Evolutionary conservation across 2,888 invertebrate species (phyloP), one percentile per base, ranked within the genome.

Genomic region (Lasioglossum vierecki): DNA sequence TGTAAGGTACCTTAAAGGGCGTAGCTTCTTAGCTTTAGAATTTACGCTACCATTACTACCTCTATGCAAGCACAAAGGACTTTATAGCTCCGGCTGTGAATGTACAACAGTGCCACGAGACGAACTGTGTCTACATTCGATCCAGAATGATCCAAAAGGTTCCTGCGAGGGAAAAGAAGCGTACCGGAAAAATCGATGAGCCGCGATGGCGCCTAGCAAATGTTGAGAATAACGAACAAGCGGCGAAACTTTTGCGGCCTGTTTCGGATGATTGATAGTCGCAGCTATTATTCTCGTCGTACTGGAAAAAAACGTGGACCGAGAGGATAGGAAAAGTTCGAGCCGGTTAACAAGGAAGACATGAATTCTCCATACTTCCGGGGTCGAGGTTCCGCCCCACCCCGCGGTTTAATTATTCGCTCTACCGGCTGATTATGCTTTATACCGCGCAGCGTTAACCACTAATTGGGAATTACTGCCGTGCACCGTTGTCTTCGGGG

Each of bases 391-490:
- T 60, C 75, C 80, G 30, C 53, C 39, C 26, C 76, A n/a, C 63
- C 72, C 13, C 18, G 49, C 74, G 9, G 22, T 1, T 84, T 84
- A 74, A 83, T 80, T 74, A 74, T 73, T 74, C 76, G 53, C 15
- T 41, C 73, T n/a, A 46, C 73, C 57, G 30, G 46, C 80, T 83
- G 70, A 81, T 84, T 77, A 81, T 70, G 49, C 39, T 77, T 80
- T 77, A 70, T 70, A 71, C 49, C 63, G 26, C 53, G 30, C 41
- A 18, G 41, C 71, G 63, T 84, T 81, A 78, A 78, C 71, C 49
- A 15, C 41, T 84, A 78, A 78, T 78, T 81, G 74, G 41, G 70
- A 78, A 77, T 84, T 81, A 84, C 46, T 77, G 74, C 22, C 35
- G 26, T 0, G 11, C 30, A 57, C 5, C n/a, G 35, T 66, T 35